Conservation (phyloP, 2,113 vertebrate genomes). For the Mastomys coucha region DNA sequence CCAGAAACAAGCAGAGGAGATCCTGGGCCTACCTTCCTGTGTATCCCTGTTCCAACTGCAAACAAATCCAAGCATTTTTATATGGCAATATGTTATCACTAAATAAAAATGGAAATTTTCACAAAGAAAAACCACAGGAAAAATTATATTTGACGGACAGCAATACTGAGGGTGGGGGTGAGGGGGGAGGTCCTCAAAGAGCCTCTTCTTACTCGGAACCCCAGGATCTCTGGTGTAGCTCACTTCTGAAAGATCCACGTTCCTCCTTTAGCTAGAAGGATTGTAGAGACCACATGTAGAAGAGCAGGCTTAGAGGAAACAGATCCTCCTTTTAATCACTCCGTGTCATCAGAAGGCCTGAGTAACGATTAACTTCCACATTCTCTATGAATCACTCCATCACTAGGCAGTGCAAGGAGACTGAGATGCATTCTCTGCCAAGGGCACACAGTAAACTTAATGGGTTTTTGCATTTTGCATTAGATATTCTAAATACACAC, state of each 20-base stretch:
- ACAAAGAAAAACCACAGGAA: not conserved
- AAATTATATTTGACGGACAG: conserved; percentile 72
- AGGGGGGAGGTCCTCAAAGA: conserved; percentile 15
- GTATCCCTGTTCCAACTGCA: not conserved
- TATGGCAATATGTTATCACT: not conserved
- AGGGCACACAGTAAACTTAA: conserved; percentile 62
- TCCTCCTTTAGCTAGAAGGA: conserved; percentile 78
- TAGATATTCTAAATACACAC: conserved; percentile 69
- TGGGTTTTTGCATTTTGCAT: conserved; percentile 51
- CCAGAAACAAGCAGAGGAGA: not conserved
- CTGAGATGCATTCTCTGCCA: not conserved
- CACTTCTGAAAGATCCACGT: conserved; percentile 30
- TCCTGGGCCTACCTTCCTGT: not conserved
- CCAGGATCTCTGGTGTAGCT: conserved; percentile 54
- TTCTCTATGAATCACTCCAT: conserved; percentile 65
- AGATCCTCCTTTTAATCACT: conserved; percentile 84
- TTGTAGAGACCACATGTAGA: conserved; percentile 73
- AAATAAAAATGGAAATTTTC: not conserved
- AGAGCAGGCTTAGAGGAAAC: conserved; percentile 64
- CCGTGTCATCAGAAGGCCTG: conserved; percentile 78
- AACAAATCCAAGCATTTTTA: not conserved
- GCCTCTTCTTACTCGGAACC: not conserved
- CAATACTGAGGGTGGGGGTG: not conserved
- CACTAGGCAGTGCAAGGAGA: conserved; percentile 8
- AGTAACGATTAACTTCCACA: conserved; percentile 78